These are phyloP conservation scores for Drosophila parabipectinata DNA, from an alignment of 1,140 invertebrate genomes.

Conservation along the genomic window DNA sequence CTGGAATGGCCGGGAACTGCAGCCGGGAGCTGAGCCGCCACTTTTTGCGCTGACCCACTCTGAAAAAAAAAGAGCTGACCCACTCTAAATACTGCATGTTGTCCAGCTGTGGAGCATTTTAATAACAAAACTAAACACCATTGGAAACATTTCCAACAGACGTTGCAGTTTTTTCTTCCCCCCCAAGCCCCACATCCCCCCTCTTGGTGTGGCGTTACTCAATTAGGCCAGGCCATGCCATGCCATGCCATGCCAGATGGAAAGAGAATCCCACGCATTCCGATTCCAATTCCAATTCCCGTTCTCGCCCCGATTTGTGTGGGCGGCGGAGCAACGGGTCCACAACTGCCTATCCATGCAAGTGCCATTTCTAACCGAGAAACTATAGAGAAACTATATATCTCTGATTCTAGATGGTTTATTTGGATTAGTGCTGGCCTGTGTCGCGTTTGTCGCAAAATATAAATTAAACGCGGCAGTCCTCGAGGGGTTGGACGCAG, in stretches of 20 bases:
- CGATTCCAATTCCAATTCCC: conserved; percentile 29
- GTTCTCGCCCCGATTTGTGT: conserved; percentile 22
- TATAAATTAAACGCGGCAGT: conserved; percentile 72
- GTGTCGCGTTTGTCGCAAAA: conserved; percentile 69
- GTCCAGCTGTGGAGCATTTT: conserved; percentile 53
- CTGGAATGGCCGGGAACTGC: conserved; percentile 1
- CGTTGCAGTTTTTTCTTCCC: conserved; percentile 34
- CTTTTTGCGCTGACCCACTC: conserved; percentile 21
- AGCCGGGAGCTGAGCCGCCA: background rate
- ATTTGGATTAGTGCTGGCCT: background rate
- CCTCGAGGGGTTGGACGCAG: background rate
- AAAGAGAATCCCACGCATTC: conserved; percentile 49
- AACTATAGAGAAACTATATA: conserved; percentile 10
- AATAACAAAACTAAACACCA: conserved; percentile 42
- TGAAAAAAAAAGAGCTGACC: conserved; percentile 43
- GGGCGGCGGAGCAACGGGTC: conserved; percentile 34
- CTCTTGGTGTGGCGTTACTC: conserved; percentile 28
- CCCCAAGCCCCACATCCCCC: background rate
- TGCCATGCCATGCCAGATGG: conserved; percentile 47
- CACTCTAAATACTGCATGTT: conserved; percentile 26
- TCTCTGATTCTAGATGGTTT: conserved; percentile 3
- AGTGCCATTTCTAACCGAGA: conserved; percentile 15
- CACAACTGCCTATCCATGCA: conserved; percentile 27
- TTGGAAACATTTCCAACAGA: conserved; percentile 39
- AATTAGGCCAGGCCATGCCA: conserved; percentile 46